Evolutionary conservation across 1,140 invertebrate genomes (phyloP), one percentile per base, ranked within the genome.

Genomic region (Drosophila parabipectinata): DNA sequence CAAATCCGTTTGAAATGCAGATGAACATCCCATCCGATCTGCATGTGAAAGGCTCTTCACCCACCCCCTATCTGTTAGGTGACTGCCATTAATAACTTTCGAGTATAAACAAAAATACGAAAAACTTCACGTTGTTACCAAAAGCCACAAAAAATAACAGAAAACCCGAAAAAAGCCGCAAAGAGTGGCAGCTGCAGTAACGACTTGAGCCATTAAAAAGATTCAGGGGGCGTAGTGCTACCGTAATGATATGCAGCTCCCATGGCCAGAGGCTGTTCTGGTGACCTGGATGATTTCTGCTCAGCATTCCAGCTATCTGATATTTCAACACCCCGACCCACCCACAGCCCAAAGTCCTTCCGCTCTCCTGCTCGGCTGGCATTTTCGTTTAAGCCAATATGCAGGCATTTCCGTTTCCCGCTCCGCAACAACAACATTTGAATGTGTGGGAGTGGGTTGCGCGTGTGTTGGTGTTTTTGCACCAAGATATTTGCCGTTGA

Each of bases 131-230:
- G 4, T n/a, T 54, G 50, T 50, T 56, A 59, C 53, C 26, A 7
- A 26, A 51, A 3, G 61, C 55, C 30, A 64, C 53, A 30, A 45
- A 18, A 53, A 63, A 6, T 34, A 48, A 72, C 26, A 24, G 9
- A 66, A 45, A 55, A 24, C 21, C 24, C 3, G 45, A 41, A 53
- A 53, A 47, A 41, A 44, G 18, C 8, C 32, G 59, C 59, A 66
- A 34, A 48, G 18, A 47, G 66, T 53, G 69, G 69, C 82, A 87
- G 83, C 82, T 87, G 83, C 82, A 87, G 75, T 88, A 87, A 87
- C 83, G 82, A 87, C 83, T 87, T 87, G 59, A 79, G 82, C 82
- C 83, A 88, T 88, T 88, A 87, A 85, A 74, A 82, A 78, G 66
- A 77, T 78, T 68, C 59, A 80, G 34, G 28, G 39, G n/a, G 41